Base-by-base conservation (phyloP, 2,113 vertebrate species). In the Rallus limicola region DNA sequence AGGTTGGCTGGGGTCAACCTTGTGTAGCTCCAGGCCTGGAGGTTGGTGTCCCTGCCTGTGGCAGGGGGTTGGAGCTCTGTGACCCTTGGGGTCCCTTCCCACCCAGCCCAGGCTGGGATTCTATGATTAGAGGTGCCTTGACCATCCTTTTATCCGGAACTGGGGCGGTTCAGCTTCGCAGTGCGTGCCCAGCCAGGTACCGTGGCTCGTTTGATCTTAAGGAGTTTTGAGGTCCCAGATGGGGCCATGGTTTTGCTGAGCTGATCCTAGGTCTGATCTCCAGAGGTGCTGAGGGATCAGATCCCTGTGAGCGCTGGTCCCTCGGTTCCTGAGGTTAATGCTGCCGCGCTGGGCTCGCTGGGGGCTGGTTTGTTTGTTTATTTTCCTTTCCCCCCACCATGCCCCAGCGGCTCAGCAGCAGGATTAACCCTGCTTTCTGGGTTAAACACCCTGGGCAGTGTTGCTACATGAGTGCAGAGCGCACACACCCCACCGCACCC, bases 291-390 rank as follows among this genome's bases (percentile, higher is more conserved):
- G 2, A 11, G 34, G 16, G 52, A 52, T 86, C 38, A 1, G 2
- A 38, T 20, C 56, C 48, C 34, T 21, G 0, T 8, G 0, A 9
- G 0, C 11, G 56, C 38, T 0, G 4, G 9, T 38, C 29, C 11
- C 36, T 24, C 3, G 0, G 20, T 8, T 50, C 17, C 40, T 6
- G 8, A 26, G 71, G 36, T 16, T 5, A 4, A 11, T 1, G 3
- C 67, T 11, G 80, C 70, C 8, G 33, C 0, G 0, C n/a, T 20
- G 74, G 55, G 33, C 31, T 74, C 44, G 0, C 6, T 0, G 1
- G 3, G 38, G n/a, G 5, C 5, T 14, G 2, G 4, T n/a, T n/a
- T 3, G 13, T 24, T 14, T 34, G 0, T 70, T 81, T 33, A 10
- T 82, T 52, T 70, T 10, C 25, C 26, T 15, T 21, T 28, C 2